Evolutionary conservation across 2,113 vertebrate genomes (phyloP).

Genomic region (Morphnarchus princeps): DNA sequence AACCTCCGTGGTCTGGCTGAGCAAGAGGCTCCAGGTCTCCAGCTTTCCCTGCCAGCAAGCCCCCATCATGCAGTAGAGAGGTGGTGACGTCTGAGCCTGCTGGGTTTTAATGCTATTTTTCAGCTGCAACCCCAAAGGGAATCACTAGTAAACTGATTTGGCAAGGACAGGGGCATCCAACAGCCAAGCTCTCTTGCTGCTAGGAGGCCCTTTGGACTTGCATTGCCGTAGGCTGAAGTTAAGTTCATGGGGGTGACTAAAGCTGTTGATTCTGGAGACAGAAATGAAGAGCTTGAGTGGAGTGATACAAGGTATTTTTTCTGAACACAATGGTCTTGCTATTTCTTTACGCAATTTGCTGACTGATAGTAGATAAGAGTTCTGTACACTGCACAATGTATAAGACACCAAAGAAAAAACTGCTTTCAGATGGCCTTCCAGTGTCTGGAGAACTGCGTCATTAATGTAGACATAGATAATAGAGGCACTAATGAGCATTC

Average conservation of each 20-base stretch:
- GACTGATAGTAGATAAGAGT: too few species aligned
- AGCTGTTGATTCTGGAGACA: neutral
- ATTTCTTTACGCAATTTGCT: too few species aligned
- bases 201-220: neutral
- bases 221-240: neutral
- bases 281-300: neutral
- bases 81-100: neutral
- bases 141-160: neutral
- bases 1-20: neutral
- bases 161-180: rapidly evolving
- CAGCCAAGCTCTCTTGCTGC: neutral
- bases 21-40: rapidly evolving
- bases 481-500: too few species aligned
- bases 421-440: too few species aligned
- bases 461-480: too few species aligned
- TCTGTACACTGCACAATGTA: too few species aligned
- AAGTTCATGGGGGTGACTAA: neutral
- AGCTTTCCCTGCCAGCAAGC: neutral
- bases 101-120: neutral
- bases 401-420: too few species aligned
- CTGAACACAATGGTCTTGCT: too few species aligned
- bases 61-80: rapidly evolving
- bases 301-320: too few species aligned
- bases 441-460: too few species aligned
- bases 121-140: neutral